phyloP scores from a whole-genome alignment of 2,797 vertebrate species.

The Parauchenoglanis punctatus region DNA sequence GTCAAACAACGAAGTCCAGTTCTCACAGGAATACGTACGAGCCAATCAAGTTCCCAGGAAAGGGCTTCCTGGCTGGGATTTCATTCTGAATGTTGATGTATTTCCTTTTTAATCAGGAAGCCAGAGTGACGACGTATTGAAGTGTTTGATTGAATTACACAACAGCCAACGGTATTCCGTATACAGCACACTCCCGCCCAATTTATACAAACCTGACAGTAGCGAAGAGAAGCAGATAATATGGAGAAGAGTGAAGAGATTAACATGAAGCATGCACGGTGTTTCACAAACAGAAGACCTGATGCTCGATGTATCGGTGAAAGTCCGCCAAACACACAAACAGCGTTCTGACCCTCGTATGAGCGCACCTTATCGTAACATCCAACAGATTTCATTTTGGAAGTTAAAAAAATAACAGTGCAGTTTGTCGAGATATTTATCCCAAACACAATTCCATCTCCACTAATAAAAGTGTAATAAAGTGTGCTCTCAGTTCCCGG shows the following conservation, averaged over 20 bases:
- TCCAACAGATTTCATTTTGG: constrained; percentile 9
- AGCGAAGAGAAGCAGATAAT: not conserved
- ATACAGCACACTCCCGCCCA: not conserved
- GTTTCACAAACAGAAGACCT: not conserved
- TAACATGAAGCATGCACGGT: not conserved
- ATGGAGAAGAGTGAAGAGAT: not conserved
- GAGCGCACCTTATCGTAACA: not conserved
- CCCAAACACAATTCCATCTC: constrained; percentile 18
- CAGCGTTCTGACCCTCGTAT: not conserved
- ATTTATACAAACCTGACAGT: not conserved
- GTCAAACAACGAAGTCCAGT: not conserved
- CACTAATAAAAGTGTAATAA: constrained; percentile 34
- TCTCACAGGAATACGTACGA: not conserved
- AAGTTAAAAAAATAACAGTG: not conserved
- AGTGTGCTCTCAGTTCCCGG: not conserved
- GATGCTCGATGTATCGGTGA: not conserved
- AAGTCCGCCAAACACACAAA: not conserved
- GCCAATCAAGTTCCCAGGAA: not conserved
- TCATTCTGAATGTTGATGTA: not conserved
- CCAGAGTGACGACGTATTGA: not conserved
- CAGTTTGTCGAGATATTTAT: constrained; percentile 21
- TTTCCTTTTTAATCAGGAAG: not conserved
- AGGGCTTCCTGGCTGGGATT: not conserved
- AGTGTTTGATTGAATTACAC: not conserved
- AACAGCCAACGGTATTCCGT: not conserved